Evolutionary conservation across 1,140 invertebrate genomes (phyloP).

Genomic region (Coboldia fuscipes): DNA sequence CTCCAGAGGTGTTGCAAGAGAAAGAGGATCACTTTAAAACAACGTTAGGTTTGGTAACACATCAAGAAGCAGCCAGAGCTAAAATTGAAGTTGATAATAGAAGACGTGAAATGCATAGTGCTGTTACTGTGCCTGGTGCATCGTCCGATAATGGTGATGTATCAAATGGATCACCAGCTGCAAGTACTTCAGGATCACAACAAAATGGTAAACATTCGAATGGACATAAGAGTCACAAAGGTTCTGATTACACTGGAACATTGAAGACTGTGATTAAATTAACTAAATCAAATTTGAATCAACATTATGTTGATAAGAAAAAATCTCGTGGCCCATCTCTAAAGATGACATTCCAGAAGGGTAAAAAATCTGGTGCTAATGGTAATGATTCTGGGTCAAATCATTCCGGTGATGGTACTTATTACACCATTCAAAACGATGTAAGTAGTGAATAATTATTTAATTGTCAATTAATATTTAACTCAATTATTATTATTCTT

Average conservation of each 20-base stretch:
- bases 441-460: constrained; percentile 20
- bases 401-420: constrained; percentile 34
- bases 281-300: constrained; percentile 25
- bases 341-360: constrained; percentile 63
- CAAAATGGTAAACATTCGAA: constrained; percentile 20
- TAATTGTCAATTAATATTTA: constrained; percentile 3
- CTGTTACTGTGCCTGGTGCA: no score
- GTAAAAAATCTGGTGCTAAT: constrained; percentile 30
- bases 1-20: constrained; percentile 28
- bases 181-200: constrained; percentile 22
- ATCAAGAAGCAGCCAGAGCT: constrained; percentile 31
- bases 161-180: constrained; percentile 24
- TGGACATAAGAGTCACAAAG: not conserved
- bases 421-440: constrained; percentile 58
- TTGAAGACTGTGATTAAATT: constrained; percentile 58
- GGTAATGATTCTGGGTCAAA: constrained; percentile 26
- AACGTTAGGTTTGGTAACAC: constrained; percentile 36
- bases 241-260: constrained; percentile 40
- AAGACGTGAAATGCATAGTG: no score
- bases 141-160: no score
- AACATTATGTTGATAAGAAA: no score
- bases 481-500: constrained; percentile 6
- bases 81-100: constrained; percentile 28
- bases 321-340: constrained; percentile 33
- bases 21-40: constrained; percentile 36